Conservation (phyloP, 1,140 invertebrate species). For the Venustaconcha ellipsiformis region DNA sequence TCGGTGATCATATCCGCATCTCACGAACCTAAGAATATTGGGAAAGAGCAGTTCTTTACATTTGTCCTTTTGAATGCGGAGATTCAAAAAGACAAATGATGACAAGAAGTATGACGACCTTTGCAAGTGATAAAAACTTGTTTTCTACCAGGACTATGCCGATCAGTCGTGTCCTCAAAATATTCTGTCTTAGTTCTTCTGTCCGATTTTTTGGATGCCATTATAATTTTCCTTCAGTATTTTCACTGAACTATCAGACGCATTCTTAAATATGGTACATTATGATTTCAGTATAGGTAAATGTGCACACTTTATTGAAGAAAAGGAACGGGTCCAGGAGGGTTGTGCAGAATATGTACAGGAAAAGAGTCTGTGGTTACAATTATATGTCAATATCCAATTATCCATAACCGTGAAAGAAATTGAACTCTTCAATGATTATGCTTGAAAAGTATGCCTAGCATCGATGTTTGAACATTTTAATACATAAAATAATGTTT, state of each 20-base stretch:
- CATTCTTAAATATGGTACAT: constrained; percentile 10
- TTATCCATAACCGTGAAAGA: too few relatives aligned
- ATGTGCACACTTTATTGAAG: background rate
- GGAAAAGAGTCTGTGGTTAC: background rate
- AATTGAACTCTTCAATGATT: too few relatives aligned
- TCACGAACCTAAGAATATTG: constrained; percentile 10
- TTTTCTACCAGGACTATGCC: constrained; percentile 9
- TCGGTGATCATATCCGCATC: background rate
- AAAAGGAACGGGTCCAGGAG: constrained; percentile 14
- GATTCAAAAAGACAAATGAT: constrained; percentile 7
- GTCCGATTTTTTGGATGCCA: background rate
- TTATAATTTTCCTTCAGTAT: too few relatives aligned
- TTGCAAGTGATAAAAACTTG: constrained; percentile 3
- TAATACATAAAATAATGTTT: too few relatives aligned
- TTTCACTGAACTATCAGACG: background rate
- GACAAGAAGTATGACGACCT: constrained; percentile 6
- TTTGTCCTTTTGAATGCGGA: background rate
- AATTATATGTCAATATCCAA: too few relatives aligned
- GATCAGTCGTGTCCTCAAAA: constrained; percentile 20
- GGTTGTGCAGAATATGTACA: constrained; percentile 16
- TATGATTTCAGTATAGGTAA: constrained; percentile 20
- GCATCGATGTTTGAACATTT: too few relatives aligned
- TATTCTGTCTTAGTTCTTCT: background rate
- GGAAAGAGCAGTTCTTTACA: constrained; percentile 18
- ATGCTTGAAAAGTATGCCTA: too few relatives aligned